Base-by-base conservation (phyloP, 2,888 invertebrate genomes). In the Philhelius pedissequus region DNA sequence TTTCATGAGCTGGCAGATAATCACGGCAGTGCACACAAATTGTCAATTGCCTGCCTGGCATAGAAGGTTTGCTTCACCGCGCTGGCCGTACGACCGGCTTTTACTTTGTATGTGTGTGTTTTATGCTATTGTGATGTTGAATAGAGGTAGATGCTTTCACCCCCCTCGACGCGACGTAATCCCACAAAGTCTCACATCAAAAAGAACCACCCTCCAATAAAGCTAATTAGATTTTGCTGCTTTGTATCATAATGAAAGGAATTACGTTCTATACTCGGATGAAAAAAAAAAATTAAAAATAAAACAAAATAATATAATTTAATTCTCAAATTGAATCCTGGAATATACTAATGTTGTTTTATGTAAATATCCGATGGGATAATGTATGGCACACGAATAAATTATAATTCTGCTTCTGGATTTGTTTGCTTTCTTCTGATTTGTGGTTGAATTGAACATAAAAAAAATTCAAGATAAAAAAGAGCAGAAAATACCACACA, bases 161-260 rank as follows among this genome's bases (percentile, higher is more conserved):
- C 20, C 18, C 20, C 25, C 13, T 40, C 18, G 9, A 15, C 3
- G 15, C 18, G 9, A 15, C 3, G 15, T 27, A 52, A 38, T 58
- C 58, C 15, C 11, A 11, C 7, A 54, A 40, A 60, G 27, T 40
- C 54, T 38, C 43, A 77, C 77, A 60, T 82, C 71, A 82, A 73
- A n/a, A 77, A 77, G 77, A 60, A 27, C n/a, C 62, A 45, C 22
- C 50, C 52, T 32, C 75, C 38, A 80, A 77, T 73, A 68, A 82
- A 73, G 35, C 73, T 77, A 82, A 82, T 78, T 82, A 78, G 77
- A 73, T 78, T 82, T 45, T 32, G 38, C 35, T 66, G 35, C 77
- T 68, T 68, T 71, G 70, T 60, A 68, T 58, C 66, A 40, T 45
- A 68, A 52, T 20, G 45, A 74, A 74, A 58, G 27, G 9, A 74